A percentile compares a stretch with the other conserved stretches of the same genome.
Conservation (phyloP, 2,113 vertebrate species). For the Nannobrachium achirus region DNA sequence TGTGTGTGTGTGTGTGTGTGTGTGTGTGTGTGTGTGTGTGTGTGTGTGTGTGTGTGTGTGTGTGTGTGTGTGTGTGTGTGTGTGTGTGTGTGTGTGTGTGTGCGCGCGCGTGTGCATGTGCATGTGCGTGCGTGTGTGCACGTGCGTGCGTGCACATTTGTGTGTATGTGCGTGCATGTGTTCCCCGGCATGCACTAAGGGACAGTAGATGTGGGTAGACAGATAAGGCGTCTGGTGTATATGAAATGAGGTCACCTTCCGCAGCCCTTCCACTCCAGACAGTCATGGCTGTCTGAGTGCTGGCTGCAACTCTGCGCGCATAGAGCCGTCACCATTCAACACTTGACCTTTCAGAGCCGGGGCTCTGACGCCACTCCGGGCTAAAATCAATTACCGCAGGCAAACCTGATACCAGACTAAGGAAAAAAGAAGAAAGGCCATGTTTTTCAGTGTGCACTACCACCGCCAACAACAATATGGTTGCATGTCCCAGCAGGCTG, state of each 20-base stretch:
- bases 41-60: not conserved
- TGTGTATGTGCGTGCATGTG: not conserved
- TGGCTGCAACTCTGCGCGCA: slow-evolving; percentile 61
- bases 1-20: not conserved
- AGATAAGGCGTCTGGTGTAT: slow-evolving; percentile 54
- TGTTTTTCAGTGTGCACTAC: slow-evolving; percentile 31
- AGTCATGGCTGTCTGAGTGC: slow-evolving; percentile 57
- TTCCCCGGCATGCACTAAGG: not conserved
- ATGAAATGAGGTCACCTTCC: slow-evolving; percentile 69
- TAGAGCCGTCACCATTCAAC: slow-evolving; percentile 44
- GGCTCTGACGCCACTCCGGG: slow-evolving; percentile 49
- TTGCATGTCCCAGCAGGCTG: slow-evolving; percentile 18
- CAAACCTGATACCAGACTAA: slow-evolving; percentile 37
- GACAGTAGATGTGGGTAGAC: slow-evolving; percentile 14
- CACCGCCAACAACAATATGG: not conserved
- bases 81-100: no score
- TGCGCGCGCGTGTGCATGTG: not conserved
- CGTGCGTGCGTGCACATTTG: not conserved
- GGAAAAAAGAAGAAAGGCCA: slow-evolving; percentile 39
- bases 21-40: not conserved
- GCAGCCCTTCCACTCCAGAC: slow-evolving; percentile 35
- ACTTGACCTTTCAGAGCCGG: slow-evolving; percentile 66
- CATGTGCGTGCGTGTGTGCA: not conserved
- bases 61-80: not conserved
- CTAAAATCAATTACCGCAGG: slow-evolving; percentile 65